Evolutionary conservation across 2,888 invertebrate genomes (phyloP), one percentile per base, ranked within the genome.

Genomic region (Fragum fragum): DNA sequence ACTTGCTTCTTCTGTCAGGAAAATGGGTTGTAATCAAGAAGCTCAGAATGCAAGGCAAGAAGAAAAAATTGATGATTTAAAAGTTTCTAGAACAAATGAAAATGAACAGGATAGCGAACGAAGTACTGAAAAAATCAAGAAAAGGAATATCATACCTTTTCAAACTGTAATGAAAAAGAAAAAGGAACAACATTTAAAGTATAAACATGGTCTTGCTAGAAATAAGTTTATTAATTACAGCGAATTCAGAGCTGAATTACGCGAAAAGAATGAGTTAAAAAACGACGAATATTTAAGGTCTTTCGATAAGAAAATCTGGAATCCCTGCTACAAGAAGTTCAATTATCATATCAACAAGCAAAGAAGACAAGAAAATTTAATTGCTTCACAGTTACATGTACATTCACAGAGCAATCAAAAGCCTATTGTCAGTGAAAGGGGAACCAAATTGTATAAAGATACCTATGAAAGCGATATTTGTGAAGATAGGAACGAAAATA

Each of bases 171-270:
- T 74, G 52, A 47, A 26, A 5, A 47, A 72, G 36, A 79, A 74
- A 18, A 61, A 53, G 23, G 57, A 69, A 55, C 79, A 79, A 28
- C 74, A 57, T 36, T 36, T 55, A 11, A 69, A 70, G 28, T 79
- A 61, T 47, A 74, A 63, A 39, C 42, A 66, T 28, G 79, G 79
- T 11, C 61, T 52, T 36, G 73, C 52, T 21, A 61, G 42, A 7
- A 69, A 63, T 7, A 79, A 71, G 29, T 79, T 74, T 28, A 73
- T 79, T 39, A 61, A 79, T 52, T 79, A 79, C 26, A 79, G 47
- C 23, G 74, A 79, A 59, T 47, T 70, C n/a, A 69, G 39, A 52
- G 1, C 11, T 5, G 69, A 69, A 69, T 28, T 69, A 11, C 14
- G 52, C 6, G 23, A 28, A 52, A 29, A 57, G 2, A 6, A 2